Conservation (phyloP, 2,797 vertebrate species). For the Aotus griseimembra region DNA sequence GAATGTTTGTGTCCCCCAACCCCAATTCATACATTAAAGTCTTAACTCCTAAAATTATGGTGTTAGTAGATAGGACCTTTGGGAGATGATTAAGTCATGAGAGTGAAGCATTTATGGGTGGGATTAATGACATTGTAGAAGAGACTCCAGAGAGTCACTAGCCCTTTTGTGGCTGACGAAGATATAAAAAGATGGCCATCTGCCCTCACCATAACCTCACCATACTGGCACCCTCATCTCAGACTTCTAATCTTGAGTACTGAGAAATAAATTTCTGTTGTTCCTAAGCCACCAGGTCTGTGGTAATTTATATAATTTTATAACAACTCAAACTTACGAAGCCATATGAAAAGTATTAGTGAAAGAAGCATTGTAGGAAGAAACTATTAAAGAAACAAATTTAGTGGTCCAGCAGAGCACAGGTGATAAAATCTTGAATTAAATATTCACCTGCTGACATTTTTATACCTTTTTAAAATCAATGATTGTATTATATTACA, state of each 20-base stretch:
- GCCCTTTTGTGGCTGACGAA: not conserved
- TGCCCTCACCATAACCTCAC: not conserved
- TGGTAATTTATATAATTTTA: not conserved
- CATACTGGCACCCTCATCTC: not conserved
- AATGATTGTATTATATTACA: not conserved
- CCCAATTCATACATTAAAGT: not conserved
- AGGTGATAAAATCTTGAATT: not conserved
- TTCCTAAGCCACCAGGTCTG: not conserved
- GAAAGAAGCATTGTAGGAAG: not conserved
- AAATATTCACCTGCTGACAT: not conserved
- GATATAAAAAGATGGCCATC: not conserved
- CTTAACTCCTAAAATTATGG: not conserved
- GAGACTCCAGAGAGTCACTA: not conserved
- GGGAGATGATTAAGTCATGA: not conserved
- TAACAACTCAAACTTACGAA: not conserved
- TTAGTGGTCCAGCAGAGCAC: not conserved
- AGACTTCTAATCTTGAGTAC: not conserved
- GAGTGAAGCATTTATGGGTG: not conserved
- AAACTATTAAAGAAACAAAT: not conserved
- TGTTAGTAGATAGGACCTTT: not conserved
- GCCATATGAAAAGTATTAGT: not conserved
- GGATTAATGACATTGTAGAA: not conserved
- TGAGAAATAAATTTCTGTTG: no score
- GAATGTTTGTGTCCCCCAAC: not conserved
- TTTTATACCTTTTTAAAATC: not conserved